phyloP scores from a whole-genome alignment of 1,140 invertebrate species.

The Hesperophylax magnus region DNA sequence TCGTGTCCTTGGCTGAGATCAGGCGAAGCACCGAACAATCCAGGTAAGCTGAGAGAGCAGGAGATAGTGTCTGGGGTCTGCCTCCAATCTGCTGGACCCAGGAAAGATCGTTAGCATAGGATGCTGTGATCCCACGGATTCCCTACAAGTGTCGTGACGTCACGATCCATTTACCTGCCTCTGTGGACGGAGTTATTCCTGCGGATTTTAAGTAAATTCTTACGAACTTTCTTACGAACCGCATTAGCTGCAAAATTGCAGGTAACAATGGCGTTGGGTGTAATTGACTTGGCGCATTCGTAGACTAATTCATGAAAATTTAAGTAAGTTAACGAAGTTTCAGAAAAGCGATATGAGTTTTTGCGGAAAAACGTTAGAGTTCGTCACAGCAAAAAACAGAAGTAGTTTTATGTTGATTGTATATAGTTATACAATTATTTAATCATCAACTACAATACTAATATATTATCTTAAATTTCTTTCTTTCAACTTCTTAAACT shows the following conservation, averaged over 20 bases:
- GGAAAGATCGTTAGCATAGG: constrained; percentile 41
- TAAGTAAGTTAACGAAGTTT: too few species aligned
- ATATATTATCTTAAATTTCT: too few species aligned
- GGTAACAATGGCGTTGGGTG: neutral
- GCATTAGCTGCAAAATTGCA: constrained; percentile 3
- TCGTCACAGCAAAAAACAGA: too few species aligned
- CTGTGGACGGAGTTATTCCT: constrained; percentile 33
- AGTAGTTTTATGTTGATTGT: too few species aligned
- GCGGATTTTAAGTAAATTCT: constrained; percentile 24
- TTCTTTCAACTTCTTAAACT: too few species aligned
- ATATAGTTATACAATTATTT: too few species aligned
- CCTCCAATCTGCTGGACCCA: neutral
- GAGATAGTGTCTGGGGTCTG: constrained; percentile 14
- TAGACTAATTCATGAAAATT: too few species aligned
- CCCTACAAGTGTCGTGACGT: constrained; percentile 44
- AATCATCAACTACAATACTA: too few species aligned
- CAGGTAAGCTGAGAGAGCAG: neutral
- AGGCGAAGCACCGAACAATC: neutral
- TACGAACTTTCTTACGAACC: constrained; percentile 4
- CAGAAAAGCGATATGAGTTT: too few species aligned
- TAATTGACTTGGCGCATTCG: constrained; percentile 5
- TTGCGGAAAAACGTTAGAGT: too few species aligned
- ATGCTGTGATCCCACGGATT: constrained; percentile 42
- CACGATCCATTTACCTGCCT: constrained; percentile 42
- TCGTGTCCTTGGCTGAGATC: neutral